Evolutionary conservation across 1,140 invertebrate species (phyloP), one percentile per base, ranked within the genome.

Genomic region (Drosophila lowei): DNA sequence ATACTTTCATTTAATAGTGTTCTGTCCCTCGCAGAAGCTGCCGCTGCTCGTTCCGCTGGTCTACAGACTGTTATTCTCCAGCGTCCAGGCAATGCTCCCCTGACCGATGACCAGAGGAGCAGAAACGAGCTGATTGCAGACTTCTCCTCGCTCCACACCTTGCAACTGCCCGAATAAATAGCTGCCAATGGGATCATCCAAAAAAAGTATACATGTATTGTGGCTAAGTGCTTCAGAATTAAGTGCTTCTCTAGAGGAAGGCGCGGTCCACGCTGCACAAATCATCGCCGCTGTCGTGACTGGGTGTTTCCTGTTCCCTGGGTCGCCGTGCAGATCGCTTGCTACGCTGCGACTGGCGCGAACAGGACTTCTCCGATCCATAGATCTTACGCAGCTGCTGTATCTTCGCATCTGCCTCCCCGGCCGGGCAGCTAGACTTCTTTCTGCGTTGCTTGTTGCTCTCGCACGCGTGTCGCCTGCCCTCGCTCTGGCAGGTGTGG

Each of bases 11-110:
- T 46, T 5, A 38, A 44, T 21, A 6, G 38, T 8, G 53, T 18
- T 9, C 5, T 44, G 7, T 0, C 0, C 41, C 23, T 67, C 92
- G 55, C 90, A 97, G 97, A 98, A 92, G 97, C 95, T 0, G 93
- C 94, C 88, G 97, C 97, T 76, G 97, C 97, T 3, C 93, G 93
- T 30, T 91, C 92, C 46, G 95, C 96, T 2, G 97, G 96, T 7
- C 75, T 97, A 50, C 92, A 93, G 41, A 92, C 93, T 21, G 92
- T 94, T 2, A 79, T 98, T 16, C 94, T 97, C 0, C 92, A 93
- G 52, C 94, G 97, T 47, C 95, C 96, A 59, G 97, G 96, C 28
- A 97, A 97, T 90, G 93, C 93, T 1, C 44, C 90, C 72, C 18
- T 93, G 81, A 90, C 84, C 84, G 90, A 80, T 8, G 73, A 84